Conservation (phyloP, 1,140 invertebrate species). For the Heliconius nattereri region DNA sequence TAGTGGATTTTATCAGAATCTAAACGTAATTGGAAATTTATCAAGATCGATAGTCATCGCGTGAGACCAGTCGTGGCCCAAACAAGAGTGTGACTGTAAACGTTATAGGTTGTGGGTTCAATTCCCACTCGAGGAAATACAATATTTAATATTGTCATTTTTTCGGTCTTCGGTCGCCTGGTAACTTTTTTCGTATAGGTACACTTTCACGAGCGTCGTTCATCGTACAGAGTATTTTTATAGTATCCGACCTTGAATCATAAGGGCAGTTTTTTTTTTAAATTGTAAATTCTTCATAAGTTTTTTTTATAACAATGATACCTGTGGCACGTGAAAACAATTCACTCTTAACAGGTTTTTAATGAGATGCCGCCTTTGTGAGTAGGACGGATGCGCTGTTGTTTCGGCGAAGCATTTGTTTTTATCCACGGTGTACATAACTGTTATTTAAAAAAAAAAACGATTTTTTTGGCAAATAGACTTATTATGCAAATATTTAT, state of each 20-base stretch:
- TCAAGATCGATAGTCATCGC: slow-evolving; percentile 21
- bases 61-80: too few species aligned
- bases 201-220: neutral
- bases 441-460: slow-evolving; percentile 24
- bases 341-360: slow-evolving; percentile 49
- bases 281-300: slow-evolving; percentile 16
- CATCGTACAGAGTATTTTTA: neutral
- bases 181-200: neutral
- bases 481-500: too few species aligned
- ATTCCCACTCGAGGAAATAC: too few species aligned
- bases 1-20: slow-evolving; percentile 3
- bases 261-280: neutral
- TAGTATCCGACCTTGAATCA: slow-evolving; percentile 15
- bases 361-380: slow-evolving; percentile 38
- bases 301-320: slow-evolving; percentile 23
- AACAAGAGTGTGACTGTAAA: too few species aligned
- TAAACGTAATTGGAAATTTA: slow-evolving; percentile 17
- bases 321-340: slow-evolving; percentile 40
- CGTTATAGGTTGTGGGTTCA: too few species aligned
- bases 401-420: slow-evolving; percentile 49
- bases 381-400: slow-evolving; percentile 38
- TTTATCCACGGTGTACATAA: slow-evolving; percentile 32
- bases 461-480: neutral
- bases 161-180: neutral
- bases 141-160: too few species aligned